Evolutionary conservation across 2,113 vertebrate species (phyloP).

Genomic region (Otis tarda): DNA sequence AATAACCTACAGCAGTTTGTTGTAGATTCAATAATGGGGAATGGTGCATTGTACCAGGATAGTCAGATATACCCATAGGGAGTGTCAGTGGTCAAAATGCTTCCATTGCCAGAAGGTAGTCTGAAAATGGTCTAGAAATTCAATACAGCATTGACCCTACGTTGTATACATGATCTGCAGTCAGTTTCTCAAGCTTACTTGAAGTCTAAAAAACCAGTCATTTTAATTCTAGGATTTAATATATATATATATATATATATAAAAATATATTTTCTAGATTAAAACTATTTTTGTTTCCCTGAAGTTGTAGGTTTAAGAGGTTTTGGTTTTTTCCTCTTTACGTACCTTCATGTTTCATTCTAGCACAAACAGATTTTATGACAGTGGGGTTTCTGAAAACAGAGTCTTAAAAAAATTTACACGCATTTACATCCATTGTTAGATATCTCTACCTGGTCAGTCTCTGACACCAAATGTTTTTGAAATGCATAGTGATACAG

Average conservation of each 20-base stretch:
- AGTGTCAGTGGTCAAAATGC: constrained; percentile 98
- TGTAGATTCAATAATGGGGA: constrained; percentile 87
- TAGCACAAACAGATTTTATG: not conserved
- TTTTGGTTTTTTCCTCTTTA: not conserved
- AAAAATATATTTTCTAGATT: not conserved
- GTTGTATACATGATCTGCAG: constrained; percentile 79
- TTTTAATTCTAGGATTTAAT: constrained; percentile 37
- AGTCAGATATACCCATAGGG: constrained; percentile 96
- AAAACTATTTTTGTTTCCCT: not conserved
- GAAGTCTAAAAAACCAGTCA: constrained; percentile 66
- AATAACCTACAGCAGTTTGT: constrained; percentile 97
- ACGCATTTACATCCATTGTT: not conserved
- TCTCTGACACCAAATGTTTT: not conserved
- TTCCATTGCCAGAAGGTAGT: constrained; percentile 99
- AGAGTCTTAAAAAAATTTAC: not conserved
- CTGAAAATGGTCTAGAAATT: constrained; percentile 95
- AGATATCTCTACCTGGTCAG: not conserved
- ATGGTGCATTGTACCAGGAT: constrained; percentile 83
- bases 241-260: not conserved
- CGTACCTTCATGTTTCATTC: not conserved
- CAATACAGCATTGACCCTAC: constrained; percentile 94
- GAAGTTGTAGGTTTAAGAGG: not conserved
- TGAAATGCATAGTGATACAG: not conserved
- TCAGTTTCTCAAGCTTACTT: constrained; percentile 71
- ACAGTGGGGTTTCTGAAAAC: not conserved